Percentiles rank a stretch among this genome's conserved stretches.
Conservation (phyloP, 2,113 vertebrate genomes). For the Cebidichthys violaceus region DNA sequence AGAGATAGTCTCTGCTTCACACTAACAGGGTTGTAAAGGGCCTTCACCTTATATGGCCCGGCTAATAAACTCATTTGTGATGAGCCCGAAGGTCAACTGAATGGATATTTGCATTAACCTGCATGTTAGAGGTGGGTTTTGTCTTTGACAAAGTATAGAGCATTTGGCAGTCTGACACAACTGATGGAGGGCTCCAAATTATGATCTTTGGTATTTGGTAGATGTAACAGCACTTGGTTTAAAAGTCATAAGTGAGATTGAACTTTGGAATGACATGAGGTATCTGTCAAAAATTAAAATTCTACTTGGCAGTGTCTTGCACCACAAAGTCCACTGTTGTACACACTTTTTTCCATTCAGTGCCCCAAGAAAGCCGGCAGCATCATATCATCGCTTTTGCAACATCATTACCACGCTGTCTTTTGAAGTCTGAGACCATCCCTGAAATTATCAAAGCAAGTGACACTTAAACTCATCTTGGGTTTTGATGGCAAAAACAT, state of each 20-base stretch:
- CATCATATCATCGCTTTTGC: conserved; percentile 57
- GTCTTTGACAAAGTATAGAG: conserved; percentile 5
- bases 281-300: conserved; percentile 44
- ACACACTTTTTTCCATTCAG: conserved; percentile 25
- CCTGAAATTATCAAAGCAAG: conserved; percentile 64
- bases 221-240: conserved; percentile 4
- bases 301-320: conserved; percentile 50
- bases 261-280: conserved; percentile 53
- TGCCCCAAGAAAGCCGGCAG: conserved; percentile 6
- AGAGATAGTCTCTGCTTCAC: conserved; percentile 71
- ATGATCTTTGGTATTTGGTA: neutral
- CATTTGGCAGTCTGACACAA: neutral
- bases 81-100: conserved; percentile 88
- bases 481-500: conserved; percentile 62
- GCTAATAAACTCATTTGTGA: conserved; percentile 86
- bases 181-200: conserved; percentile 7
- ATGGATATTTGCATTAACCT: conserved; percentile 56
- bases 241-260: neutral
- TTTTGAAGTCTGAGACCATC: conserved; percentile 69
- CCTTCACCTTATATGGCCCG: conserved; percentile 83
- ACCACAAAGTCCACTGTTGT: conserved; percentile 54
- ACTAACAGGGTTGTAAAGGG: conserved; percentile 81
- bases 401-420: conserved; percentile 52
- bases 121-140: conserved; percentile 25
- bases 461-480: conserved; percentile 60